These are phyloP conservation scores for Troides aeacus DNA, from an alignment of 2,888 invertebrate species.

Conservation along the genomic window DNA sequence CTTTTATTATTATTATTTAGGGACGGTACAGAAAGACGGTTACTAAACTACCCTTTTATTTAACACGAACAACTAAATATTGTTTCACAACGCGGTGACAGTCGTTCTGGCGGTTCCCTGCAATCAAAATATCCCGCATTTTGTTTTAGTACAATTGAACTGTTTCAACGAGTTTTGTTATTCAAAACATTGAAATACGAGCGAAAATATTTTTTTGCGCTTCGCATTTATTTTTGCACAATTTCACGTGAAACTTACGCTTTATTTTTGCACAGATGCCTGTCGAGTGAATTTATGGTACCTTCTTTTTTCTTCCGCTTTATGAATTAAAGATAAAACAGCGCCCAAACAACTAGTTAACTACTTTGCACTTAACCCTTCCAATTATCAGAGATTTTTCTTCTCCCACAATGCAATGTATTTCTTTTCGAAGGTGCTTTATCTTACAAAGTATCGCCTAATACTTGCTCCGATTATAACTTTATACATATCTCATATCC, in stretches of 20 bases:
- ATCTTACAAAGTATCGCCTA: neutral
- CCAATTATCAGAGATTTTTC: neutral
- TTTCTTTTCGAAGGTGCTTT: neutral
- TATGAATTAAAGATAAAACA: neutral
- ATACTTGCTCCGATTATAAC: neutral
- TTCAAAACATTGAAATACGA: neutral
- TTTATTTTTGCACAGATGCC: conserved; percentile 11
- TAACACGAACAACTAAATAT: neutral
- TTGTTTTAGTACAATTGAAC: conserved; percentile 1
- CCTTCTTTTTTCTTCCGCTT: neutral
- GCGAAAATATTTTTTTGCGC: neutral
- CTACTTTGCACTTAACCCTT: neutral
- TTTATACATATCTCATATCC: neutral
- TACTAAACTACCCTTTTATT: neutral
- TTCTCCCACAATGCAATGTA: neutral
- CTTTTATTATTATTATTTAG: conserved; percentile 10
- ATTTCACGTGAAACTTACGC: conserved; percentile 2
- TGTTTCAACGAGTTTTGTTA: neutral
- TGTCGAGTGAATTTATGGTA: neutral
- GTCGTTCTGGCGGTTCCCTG: conserved; percentile 9
- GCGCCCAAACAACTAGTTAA: neutral
- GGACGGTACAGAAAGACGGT: conserved; percentile 7
- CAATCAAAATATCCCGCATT: conserved; percentile 4
- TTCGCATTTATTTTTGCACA: conserved; percentile 16
- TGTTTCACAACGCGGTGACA: neutral